Evolutionary conservation across 2,888 invertebrate species (phyloP).

Genomic region (Andrena fulva): DNA sequence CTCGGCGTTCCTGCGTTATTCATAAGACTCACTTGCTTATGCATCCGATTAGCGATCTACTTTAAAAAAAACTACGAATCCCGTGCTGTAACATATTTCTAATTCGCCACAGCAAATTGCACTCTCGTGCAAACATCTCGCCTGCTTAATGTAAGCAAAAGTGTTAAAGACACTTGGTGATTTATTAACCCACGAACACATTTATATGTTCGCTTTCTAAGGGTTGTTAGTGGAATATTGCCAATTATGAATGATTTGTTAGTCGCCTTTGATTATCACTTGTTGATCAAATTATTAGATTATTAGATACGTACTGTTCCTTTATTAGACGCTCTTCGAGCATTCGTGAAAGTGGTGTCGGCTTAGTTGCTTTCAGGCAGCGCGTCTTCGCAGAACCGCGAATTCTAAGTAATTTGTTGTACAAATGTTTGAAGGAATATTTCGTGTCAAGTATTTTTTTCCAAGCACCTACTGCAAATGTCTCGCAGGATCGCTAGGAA

Average conservation of each 20-base stretch:
- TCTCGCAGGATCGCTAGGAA: constrained; percentile 19
- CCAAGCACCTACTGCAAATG: constrained; percentile 33
- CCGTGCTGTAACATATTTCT: background rate
- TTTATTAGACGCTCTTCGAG: background rate
- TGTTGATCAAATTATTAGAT: background rate
- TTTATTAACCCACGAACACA: background rate
- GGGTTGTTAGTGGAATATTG: background rate
- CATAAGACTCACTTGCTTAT: background rate
- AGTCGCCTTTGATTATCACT: background rate
- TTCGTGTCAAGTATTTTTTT: background rate
- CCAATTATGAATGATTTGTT: background rate
- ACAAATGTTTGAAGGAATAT: background rate
- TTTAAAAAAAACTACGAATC: background rate
- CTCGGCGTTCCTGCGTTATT: background rate
- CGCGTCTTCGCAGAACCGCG: background rate
- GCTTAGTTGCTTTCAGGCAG: background rate
- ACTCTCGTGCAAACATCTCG: constrained; percentile 12
- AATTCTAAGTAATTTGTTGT: background rate
- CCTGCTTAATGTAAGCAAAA: constrained; percentile 25
- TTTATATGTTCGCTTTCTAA: constrained; percentile 20
- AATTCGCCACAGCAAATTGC: background rate
- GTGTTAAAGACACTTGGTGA: constrained; percentile 1
- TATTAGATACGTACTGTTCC: background rate
- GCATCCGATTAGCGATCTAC: background rate
- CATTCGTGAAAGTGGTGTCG: constrained; percentile 1